Evolutionary conservation across 2,797 vertebrate genomes (phyloP).

Genomic region (Galagoides demidoff): DNA sequence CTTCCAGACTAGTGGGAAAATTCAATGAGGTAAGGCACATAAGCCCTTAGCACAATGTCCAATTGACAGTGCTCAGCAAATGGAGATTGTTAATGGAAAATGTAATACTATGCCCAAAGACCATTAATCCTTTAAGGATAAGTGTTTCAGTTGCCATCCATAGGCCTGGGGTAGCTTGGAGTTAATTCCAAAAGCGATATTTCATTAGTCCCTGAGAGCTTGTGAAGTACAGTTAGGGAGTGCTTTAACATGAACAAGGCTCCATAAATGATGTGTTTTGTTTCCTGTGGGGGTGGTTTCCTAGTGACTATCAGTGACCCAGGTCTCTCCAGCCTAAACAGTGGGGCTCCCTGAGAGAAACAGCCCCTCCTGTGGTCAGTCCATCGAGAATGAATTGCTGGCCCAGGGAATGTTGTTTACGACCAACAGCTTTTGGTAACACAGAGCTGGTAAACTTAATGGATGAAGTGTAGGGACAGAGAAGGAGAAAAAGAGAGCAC

Average conservation of each 20-base stretch:
- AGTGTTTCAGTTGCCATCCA: background rate
- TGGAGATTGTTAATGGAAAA: background rate
- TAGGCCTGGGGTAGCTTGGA: background rate
- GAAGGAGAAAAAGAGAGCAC: background rate
- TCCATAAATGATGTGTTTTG: background rate
- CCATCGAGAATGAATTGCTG: background rate
- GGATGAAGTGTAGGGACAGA: background rate
- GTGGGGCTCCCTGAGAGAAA: background rate
- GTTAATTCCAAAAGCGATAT: background rate
- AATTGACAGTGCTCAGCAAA: background rate
- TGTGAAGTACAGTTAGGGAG: background rate
- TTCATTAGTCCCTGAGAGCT: slow-evolving; percentile 9
- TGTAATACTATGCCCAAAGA: background rate
- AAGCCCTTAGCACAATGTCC: background rate
- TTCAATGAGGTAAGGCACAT: background rate
- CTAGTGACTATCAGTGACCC: background rate
- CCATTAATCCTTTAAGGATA: too few relatives aligned
- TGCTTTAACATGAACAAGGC: background rate
- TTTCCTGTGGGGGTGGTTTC: background rate
- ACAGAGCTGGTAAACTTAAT: background rate
- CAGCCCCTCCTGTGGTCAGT: background rate
- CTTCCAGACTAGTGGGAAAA: background rate
- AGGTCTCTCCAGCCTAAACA: background rate
- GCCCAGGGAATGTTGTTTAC: background rate
- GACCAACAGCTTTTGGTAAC: background rate